Conservation (phyloP, 2,113 vertebrate genomes). For the Psittacara wagleri region DNA sequence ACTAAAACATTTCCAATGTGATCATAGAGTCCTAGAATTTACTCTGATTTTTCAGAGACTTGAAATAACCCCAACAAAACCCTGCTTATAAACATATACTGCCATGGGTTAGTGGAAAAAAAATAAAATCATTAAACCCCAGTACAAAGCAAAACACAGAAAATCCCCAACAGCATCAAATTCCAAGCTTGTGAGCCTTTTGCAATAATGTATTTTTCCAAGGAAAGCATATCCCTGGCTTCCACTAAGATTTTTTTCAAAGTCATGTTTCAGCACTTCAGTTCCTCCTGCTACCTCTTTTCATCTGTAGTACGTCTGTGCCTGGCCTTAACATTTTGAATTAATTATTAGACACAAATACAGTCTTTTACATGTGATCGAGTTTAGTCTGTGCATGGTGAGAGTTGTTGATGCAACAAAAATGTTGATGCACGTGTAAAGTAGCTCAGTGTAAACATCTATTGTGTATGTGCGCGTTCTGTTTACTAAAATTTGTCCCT, state of each 20-base stretch:
- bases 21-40: neutral
- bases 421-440: neutral
- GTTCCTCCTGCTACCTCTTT: neutral
- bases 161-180: neutral
- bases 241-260: neutral
- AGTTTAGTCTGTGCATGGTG: neutral
- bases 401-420: constrained; percentile 23
- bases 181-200: neutral
- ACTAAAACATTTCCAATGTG: neutral
- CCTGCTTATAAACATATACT: neutral
- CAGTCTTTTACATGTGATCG: neutral
- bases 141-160: neutral
- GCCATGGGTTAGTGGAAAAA: neutral
- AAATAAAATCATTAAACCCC: neutral
- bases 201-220: neutral
- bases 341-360: neutral
- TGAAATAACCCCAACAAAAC: neutral
- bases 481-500: constrained; percentile 66
- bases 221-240: neutral
- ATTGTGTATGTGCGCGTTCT: constrained; percentile 32
- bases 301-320: neutral
- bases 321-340: neutral
- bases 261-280: neutral
- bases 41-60: neutral
- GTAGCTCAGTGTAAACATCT: neutral